A percentile compares a stretch with the other conserved stretches of the same genome.
Evolutionary conservation across 2,113 vertebrate genomes (phyloP).

Genomic region (Sinocyclocheilus anshuiensis): DNA sequence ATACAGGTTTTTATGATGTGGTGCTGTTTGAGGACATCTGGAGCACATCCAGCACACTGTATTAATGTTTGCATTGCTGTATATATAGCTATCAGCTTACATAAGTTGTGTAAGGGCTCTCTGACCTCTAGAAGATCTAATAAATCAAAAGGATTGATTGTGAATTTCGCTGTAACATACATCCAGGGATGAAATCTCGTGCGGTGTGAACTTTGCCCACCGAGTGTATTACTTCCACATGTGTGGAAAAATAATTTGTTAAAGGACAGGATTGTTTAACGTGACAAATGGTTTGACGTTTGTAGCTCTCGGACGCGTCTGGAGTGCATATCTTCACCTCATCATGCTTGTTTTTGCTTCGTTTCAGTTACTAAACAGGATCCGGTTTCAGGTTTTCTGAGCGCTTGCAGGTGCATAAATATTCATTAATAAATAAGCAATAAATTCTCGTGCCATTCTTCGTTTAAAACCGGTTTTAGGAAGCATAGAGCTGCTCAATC

Average conservation of each 20-base stretch:
- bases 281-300: not conserved
- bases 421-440: not conserved
- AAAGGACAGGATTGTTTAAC: not conserved
- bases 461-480: too few species aligned
- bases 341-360: not conserved
- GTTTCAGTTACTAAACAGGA: not conserved
- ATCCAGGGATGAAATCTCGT: not conserved
- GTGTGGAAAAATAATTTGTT: not conserved
- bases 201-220: conserved; percentile 3
- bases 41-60: not conserved
- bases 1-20: conserved; percentile 19
- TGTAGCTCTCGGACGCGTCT: not conserved
- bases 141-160: not conserved
- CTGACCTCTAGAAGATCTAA: not conserved
- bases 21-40: conserved; percentile 28
- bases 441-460: too few species aligned
- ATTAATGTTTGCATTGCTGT: not conserved
- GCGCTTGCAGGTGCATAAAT: not conserved
- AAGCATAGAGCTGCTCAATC: too few species aligned
- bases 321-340: not conserved
- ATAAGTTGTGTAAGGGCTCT: not conserved
- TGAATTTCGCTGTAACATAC: not conserved
- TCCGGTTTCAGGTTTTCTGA: not conserved
- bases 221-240: conserved; percentile 10
- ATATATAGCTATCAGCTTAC: not conserved